A percentile compares a stretch with the other conserved stretches of the same genome.
Evolutionary conservation across 2,113 vertebrate genomes (phyloP).

Genomic region (Sturnira hondurensis): DNA sequence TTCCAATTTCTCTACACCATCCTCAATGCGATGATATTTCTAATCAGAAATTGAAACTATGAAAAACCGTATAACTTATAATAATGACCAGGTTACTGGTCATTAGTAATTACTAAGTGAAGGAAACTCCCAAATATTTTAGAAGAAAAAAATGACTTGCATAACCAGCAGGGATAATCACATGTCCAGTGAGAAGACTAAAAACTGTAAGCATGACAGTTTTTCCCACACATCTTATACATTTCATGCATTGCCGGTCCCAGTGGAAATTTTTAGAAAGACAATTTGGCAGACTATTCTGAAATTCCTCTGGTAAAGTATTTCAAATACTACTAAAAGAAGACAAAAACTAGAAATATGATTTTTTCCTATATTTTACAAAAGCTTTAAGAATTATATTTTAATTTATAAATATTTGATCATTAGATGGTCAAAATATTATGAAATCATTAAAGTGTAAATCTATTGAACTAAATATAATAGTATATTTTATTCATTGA

Average conservation of each 20-base stretch:
- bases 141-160: not conserved
- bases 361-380: not conserved
- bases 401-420: not conserved
- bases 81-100: not conserved
- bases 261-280: not conserved
- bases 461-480: conserved; percentile 5
- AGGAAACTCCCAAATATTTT: not conserved
- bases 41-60: not conserved
- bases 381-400: not conserved
- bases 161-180: not conserved
- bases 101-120: not conserved
- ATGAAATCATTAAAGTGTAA: not conserved
- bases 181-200: not conserved
- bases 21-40: not conserved
- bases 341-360: not conserved
- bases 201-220: not conserved
- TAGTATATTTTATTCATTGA: not conserved
- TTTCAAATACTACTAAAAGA: not conserved
- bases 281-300: not conserved
- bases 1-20: not conserved
- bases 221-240: not conserved
- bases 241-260: not conserved
- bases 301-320: conserved; percentile 12
- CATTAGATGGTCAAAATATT: not conserved
- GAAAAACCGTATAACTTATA: not conserved